Percentiles rank a stretch among this genome's conserved stretches.
These are phyloP conservation scores for Leptinotarsa lineolata DNA, from an alignment of 1,140 invertebrate genomes.

Conservation along the genomic window DNA sequence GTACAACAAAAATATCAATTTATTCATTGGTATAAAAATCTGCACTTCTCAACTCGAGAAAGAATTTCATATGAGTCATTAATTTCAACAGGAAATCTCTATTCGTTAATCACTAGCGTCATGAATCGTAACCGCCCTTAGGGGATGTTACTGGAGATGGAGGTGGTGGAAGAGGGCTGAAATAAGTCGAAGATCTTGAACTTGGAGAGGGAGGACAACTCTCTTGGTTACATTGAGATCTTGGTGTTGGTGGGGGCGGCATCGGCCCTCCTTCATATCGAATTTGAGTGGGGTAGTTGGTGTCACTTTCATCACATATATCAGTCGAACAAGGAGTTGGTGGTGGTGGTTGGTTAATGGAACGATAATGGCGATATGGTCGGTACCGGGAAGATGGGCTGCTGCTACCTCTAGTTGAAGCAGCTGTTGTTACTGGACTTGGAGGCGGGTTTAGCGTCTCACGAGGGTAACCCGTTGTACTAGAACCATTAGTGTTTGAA, in stretches of 20 bases:
- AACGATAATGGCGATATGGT: constrained; percentile 77
- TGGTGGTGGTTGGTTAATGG: constrained; percentile 83
- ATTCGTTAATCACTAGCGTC: not conserved
- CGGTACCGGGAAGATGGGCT: constrained; percentile 61
- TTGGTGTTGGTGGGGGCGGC: constrained; percentile 83
- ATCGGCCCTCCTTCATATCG: constrained; percentile 70
- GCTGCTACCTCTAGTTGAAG: constrained; percentile 60
- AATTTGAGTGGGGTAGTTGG: constrained; percentile 64
- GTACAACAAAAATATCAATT: too few relatives aligned
- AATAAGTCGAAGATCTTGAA: constrained; percentile 75
- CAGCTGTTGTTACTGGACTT: constrained; percentile 77
- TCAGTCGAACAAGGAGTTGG: constrained; percentile 94
- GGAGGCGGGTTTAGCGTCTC: constrained; percentile 89
- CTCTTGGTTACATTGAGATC: constrained; percentile 74
- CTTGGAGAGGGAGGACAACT: constrained; percentile 80
- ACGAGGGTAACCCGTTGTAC: constrained; percentile 67
- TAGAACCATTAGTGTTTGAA: constrained; percentile 61
- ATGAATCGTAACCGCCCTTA: constrained; percentile 53
- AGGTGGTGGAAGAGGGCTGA: constrained; percentile 72
- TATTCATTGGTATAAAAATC: too few relatives aligned
- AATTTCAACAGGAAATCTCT: too few relatives aligned
- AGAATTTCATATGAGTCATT: too few relatives aligned
- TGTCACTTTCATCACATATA: constrained; percentile 87
- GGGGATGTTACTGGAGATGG: constrained; percentile 72
- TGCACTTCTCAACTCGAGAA: too few relatives aligned